Evolutionary conservation across 2,113 vertebrate species (phyloP), one percentile per base, ranked within the genome.

Genomic region (Prionailurus viverrinus): DNA sequence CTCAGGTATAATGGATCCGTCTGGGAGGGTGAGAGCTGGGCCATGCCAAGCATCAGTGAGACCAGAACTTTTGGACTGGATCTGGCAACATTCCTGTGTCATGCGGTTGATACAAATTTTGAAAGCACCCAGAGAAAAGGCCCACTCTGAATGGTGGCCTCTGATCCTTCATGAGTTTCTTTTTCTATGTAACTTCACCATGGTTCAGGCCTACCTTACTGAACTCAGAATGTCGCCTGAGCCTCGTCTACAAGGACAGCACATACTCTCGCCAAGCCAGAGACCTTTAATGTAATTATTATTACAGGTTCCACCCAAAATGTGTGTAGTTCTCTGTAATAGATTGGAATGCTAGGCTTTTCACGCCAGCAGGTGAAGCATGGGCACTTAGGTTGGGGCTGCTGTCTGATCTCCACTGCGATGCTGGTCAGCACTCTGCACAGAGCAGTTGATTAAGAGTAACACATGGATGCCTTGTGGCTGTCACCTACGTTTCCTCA

Each of bases 391-490:
- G 61, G 36, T 8, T 5, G 0, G 13, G 61, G 45, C 23, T 11
- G 48, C 33, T 33, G 18, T 36, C 18, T 7, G 29, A 36, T 39
- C 27, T 13, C 13, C 41, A 5, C 45, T 3, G 21, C 5, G 11
- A 7, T 0, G 31, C 41, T 6, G 53, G 16, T 53, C 33, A 4
- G 9, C 36, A 0, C 63, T 2, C 14, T 3, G 39, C 33, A 33
- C 18, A 11, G 78, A 7, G 29, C 11, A 12, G 14, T 3, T 9
- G 29, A 5, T 14, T 21, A 10, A 21, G 48, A 51, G 63, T 3
- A 16, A 27, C 23, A 4, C 25, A 19, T 11, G 74, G 41, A 6
- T 3, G 14, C 25, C 76, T 7, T 7, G 0, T 6, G 23, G 18
- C 36, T 68, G 16, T 33, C 31, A 1, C 21, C 66, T 8, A 7